A percentile compares a stretch with the other conserved stretches of the same genome.
phyloP scores from a whole-genome alignment of 2,113 vertebrate genomes.

The Chionomys nivalis region DNA sequence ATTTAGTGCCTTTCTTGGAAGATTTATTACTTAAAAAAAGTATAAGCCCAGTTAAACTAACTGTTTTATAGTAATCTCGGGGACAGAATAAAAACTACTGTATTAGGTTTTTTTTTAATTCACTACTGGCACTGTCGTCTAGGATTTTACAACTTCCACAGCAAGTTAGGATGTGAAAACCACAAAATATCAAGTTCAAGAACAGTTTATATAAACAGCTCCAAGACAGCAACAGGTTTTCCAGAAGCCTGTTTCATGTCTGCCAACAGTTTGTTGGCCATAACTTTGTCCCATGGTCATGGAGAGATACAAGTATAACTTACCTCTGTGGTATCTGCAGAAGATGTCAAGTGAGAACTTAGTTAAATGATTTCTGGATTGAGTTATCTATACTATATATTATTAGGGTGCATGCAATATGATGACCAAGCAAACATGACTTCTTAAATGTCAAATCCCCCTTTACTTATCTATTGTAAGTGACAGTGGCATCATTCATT shows the following conservation, averaged over 20 bases:
- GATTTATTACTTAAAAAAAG: background rate
- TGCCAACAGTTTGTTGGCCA: background rate
- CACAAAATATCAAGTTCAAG: constrained; percentile 50
- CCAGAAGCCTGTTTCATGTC: constrained; percentile 48
- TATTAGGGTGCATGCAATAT: background rate
- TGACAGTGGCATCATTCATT: background rate
- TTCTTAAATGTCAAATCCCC: background rate
- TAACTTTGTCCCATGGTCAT: constrained; percentile 9
- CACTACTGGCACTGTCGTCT: background rate
- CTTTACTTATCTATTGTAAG: constrained; percentile 18
- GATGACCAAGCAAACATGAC: background rate
- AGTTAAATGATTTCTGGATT: background rate
- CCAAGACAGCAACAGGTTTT: constrained; percentile 28
- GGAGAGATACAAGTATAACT: background rate
- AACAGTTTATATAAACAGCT: constrained; percentile 70
- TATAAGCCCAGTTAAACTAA: background rate
- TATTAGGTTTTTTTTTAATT: constrained; percentile 30
- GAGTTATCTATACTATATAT: background rate
- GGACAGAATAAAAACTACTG: constrained; percentile 60
- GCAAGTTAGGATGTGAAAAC: constrained; percentile 21
- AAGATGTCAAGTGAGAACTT: background rate
- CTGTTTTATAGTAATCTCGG: background rate
- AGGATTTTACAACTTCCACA: constrained; percentile 47
- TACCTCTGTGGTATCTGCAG: background rate
- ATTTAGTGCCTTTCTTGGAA: constrained; percentile 49